Base-by-base conservation (phyloP, 2,113 vertebrate genomes). In the Channa argus region DNA sequence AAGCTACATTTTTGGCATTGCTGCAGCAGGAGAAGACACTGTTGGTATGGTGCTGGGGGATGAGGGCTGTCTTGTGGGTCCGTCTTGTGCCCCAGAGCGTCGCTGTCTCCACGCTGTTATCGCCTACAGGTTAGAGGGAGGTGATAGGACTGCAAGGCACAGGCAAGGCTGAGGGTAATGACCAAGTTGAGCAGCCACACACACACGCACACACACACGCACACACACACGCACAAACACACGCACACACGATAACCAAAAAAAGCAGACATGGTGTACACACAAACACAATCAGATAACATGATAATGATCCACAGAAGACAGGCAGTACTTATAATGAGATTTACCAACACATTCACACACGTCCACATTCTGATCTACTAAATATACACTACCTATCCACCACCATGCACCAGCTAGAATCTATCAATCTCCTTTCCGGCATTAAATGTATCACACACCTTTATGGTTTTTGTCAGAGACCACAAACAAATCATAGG, bases 121-220 rank as follows among this genome's bases (percentile, higher is more conserved):
- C 74, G 80, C 93, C 93, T 94, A 93, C 8, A 90, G 81, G 91
- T 94, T 86, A 93, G 78, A 95, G 86, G 87, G 84, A 94, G 86
- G 92, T 88, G 90, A 93, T 70, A 92, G 86, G 75, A 84, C 77
- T 81, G 86, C 88, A 86, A 83, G 80, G 84, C 80, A 87, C 71
- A 90, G 71, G 84, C 77, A 87, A 85, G 86, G 71, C 63, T 80
- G 69, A 88, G 69, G 74, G 51, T 61, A 51, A 84, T 52, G 78
- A 87, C 67, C 63, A 81, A 60, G 70, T 66, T 62, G 81, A 77
- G 67, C 77, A 82, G 39, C 24, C 61, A 77, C 43, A 50, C 53
- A 51, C 11, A 24, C 56, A 65, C 54, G 61, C 39, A 49, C 9
- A 41, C 49, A 60, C 55, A 46, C n/a, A 63, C 15, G 59, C 50